These are phyloP conservation scores for Hypomecis atomaria DNA, from an alignment of 2,888 invertebrate species.

Conservation along the genomic window DNA sequence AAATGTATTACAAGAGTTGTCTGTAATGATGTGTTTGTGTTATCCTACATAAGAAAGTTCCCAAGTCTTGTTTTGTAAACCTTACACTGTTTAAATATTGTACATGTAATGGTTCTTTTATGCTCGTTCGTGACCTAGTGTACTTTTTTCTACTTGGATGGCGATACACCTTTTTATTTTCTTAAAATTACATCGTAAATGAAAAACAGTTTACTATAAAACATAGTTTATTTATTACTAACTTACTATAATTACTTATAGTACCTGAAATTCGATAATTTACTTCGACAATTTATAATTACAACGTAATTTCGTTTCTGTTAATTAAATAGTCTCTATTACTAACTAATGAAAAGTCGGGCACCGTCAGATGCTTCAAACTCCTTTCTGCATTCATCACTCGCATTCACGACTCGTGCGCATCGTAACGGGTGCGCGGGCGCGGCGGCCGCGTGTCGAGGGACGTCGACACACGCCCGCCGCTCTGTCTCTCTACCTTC, in stretches of 20 bases:
- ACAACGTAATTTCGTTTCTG: slow-evolving; percentile 76
- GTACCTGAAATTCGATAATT: slow-evolving; percentile 83
- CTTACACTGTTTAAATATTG: no score
- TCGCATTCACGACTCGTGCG: slow-evolving; percentile 50
- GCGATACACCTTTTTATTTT: no score
- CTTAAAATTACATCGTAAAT: no score
- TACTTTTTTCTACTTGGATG: no score
- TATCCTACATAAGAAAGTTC: no score
- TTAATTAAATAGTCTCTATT: slow-evolving; percentile 82
- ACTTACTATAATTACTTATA: slow-evolving; percentile 71
- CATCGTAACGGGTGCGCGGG: slow-evolving; percentile 46
- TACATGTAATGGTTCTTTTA: no score
- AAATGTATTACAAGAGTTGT: no score
- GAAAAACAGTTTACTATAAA: slow-evolving; percentile 62
- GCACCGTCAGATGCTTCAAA: slow-evolving; percentile 47
- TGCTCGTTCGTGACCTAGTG: no score
- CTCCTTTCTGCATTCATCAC: slow-evolving; percentile 38
- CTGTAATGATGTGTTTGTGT: no score
- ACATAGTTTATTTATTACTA: slow-evolving; percentile 61
- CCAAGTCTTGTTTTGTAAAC: no score
- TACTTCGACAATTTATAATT: slow-evolving; percentile 79
- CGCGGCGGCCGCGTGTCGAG: slow-evolving; percentile 82
- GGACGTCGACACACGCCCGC: slow-evolving; percentile 80
- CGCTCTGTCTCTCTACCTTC: slow-evolving; percentile 64
- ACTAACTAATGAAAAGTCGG: slow-evolving; percentile 69